Evolutionary conservation across 2,797 vertebrate species (phyloP).

Genomic region (Pelochelys cantorii): DNA sequence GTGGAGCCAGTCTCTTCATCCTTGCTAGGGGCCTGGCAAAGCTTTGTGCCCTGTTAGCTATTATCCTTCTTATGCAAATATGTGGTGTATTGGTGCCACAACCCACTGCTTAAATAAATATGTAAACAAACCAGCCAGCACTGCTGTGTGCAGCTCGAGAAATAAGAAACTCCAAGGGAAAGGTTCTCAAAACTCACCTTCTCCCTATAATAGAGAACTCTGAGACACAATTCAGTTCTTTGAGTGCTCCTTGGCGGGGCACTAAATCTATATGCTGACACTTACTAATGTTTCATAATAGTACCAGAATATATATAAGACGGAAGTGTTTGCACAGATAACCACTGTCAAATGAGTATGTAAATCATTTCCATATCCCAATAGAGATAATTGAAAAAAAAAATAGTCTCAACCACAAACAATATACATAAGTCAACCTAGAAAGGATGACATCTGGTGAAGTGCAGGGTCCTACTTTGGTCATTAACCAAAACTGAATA

Average conservation of each 20-base stretch:
- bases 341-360: neutral
- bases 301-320: neutral
- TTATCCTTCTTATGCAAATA: accelerated
- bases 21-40: too few species aligned
- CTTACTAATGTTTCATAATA: neutral
- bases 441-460: neutral
- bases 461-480: neutral
- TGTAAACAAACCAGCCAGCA: neutral
- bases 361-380: neutral
- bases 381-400: neutral
- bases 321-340: neutral
- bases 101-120: too few species aligned
- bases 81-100: neutral
- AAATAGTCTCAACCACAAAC: neutral
- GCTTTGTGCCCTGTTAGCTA: too few species aligned
- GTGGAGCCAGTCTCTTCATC: too few species aligned
- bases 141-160: neutral
- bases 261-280: neutral
- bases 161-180: neutral
- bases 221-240: neutral
- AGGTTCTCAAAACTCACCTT: accelerated
- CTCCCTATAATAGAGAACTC: neutral
- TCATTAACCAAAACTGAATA: too few species aligned
- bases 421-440: neutral
- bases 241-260: neutral